phyloP scores from a whole-genome alignment of 92 coral and sea anemone genomes.

The Umimayanthus kanabou region DNA sequence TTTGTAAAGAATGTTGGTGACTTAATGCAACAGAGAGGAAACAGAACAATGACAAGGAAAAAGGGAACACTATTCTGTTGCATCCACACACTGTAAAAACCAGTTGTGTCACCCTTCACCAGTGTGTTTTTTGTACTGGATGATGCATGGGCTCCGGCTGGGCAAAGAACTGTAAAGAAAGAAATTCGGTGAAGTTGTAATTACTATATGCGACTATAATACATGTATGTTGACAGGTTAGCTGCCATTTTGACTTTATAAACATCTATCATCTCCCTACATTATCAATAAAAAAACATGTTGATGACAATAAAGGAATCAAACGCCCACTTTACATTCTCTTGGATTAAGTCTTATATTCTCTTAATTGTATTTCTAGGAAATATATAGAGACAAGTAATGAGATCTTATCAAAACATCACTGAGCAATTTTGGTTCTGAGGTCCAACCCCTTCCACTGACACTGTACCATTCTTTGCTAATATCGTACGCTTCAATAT shows the following conservation, averaged over 20 bases:
- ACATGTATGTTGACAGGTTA: background rate
- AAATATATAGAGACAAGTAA: too few relatives aligned
- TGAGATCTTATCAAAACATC: too few relatives aligned
- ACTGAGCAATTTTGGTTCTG: too few relatives aligned
- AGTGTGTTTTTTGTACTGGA: constrained; percentile 25
- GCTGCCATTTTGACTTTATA: background rate
- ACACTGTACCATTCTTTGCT: too few relatives aligned
- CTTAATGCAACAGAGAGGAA: constrained; percentile 89
- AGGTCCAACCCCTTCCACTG: too few relatives aligned
- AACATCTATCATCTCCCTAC: too few relatives aligned
- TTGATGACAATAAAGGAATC: too few relatives aligned
- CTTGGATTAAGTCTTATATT: too few relatives aligned
- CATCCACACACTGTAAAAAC: constrained; percentile 74
- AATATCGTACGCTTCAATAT: too few relatives aligned
- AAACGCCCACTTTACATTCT: too few relatives aligned
- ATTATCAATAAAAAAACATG: too few relatives aligned
- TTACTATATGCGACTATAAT: background rate
- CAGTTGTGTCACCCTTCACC: constrained; percentile 47
- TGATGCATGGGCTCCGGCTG: constrained; percentile 41
- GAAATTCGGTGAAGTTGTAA: background rate
- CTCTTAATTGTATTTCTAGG: too few relatives aligned
- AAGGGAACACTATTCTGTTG: constrained; percentile 78
- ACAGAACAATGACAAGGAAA: constrained; percentile 69
- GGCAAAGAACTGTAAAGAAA: constrained; percentile 59
- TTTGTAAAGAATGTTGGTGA: constrained; percentile 98